phyloP scores from a whole-genome alignment of 1,140 invertebrate genomes.

The Diorhabda elongata region DNA sequence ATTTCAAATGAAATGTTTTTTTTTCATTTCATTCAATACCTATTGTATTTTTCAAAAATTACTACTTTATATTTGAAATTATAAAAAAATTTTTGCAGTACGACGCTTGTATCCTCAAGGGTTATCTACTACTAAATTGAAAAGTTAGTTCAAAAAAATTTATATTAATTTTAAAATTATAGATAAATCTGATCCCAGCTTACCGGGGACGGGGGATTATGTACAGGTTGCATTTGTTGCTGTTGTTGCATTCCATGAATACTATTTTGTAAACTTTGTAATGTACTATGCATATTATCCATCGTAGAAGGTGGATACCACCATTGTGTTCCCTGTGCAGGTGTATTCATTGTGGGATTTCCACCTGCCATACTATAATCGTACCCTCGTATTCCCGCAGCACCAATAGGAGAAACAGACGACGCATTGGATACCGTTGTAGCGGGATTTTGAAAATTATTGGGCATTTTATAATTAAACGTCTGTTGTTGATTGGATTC shows the following conservation, averaged over 20 bases:
- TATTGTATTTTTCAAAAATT: too few relatives aligned
- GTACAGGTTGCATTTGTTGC: constrained; percentile 42
- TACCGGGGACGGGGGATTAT: constrained; percentile 36
- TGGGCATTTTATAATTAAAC: constrained; percentile 80
- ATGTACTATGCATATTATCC: constrained; percentile 45
- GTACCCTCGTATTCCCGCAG: constrained; percentile 48
- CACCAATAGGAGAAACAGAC: constrained; percentile 46
- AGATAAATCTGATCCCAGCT: background rate
- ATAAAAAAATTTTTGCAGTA: too few relatives aligned
- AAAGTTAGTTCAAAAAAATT: too few relatives aligned
- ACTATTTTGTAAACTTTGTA: constrained; percentile 42
- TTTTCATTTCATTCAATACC: too few relatives aligned
- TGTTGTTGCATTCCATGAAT: constrained; percentile 36
- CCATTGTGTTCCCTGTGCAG: constrained; percentile 61
- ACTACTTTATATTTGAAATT: too few relatives aligned
- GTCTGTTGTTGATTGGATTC: constrained; percentile 56
- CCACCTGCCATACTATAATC: constrained; percentile 58
- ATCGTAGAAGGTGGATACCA: constrained; percentile 57
- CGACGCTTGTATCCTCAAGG: too few relatives aligned
- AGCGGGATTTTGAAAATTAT: constrained; percentile 68
- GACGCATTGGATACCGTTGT: constrained; percentile 52
- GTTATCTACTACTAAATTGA: too few relatives aligned
- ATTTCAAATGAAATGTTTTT: too few relatives aligned
- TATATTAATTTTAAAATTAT: too few relatives aligned
- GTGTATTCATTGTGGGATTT: constrained; percentile 46